phyloP scores from a whole-genome alignment of 2,888 invertebrate species.

The Bombyx huttoni region DNA sequence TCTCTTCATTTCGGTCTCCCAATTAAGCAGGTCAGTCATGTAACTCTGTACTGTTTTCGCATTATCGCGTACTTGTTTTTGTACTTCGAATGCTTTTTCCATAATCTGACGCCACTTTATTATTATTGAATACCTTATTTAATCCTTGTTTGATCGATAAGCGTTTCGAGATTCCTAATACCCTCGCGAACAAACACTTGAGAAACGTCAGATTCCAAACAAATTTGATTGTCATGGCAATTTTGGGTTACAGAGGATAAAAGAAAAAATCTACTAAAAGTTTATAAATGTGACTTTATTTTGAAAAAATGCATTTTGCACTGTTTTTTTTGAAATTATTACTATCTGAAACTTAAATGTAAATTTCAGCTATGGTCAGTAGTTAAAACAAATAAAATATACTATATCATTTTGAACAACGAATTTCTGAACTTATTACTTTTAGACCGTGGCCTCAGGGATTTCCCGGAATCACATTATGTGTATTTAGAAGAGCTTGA shows the following conservation, averaged over 20 bases:
- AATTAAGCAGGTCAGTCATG: slow-evolving; percentile 79
- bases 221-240: slow-evolving; percentile 17
- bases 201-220: neutral
- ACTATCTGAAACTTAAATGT: too few relatives aligned
- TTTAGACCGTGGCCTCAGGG: too few relatives aligned
- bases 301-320: too few relatives aligned
- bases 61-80: slow-evolving; percentile 81
- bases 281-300: too few relatives aligned
- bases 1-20: slow-evolving; percentile 81
- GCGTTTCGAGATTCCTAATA: slow-evolving; percentile 8
- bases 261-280: too few relatives aligned
- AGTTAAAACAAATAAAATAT: too few relatives aligned
- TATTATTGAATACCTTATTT: slow-evolving; percentile 9
- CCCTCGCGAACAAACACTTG: neutral
- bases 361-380: too few relatives aligned
- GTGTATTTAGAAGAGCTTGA: too few relatives aligned
- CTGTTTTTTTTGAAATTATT: too few relatives aligned
- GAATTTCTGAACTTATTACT: too few relatives aligned
- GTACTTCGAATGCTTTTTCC: slow-evolving; percentile 76
- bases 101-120: slow-evolving; percentile 22
- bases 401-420: too few relatives aligned
- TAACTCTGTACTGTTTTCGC: slow-evolving; percentile 78
- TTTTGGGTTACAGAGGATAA: neutral
- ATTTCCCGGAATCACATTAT: too few relatives aligned
- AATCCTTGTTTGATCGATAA: slow-evolving; percentile 44